phyloP scores from a whole-genome alignment of 2,888 invertebrate species.

The Aradus depressus region DNA sequence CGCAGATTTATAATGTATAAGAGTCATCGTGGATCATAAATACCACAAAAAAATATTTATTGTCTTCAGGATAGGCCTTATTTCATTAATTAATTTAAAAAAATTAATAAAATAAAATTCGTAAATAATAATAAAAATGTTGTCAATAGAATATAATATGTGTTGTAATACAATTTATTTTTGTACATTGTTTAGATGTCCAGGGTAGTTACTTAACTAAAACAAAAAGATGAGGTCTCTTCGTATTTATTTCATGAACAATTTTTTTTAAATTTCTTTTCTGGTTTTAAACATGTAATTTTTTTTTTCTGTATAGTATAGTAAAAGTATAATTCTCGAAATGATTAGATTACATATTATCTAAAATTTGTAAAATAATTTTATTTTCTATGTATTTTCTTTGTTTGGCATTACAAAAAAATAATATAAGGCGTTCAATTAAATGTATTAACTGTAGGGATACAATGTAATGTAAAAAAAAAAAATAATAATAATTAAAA shows the following conservation, averaged over 20 bases:
- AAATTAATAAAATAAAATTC: not conserved
- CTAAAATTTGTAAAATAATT: no score
- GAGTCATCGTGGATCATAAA: not conserved
- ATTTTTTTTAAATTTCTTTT: not conserved
- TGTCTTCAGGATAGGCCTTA: constrained; percentile 17
- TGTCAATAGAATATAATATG: constrained; percentile 13
- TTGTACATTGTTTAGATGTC: constrained; percentile 10
- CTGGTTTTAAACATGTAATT: no score
- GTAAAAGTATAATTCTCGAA: no score
- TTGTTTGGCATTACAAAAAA: constrained; percentile 1
- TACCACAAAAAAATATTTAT: constrained; percentile 12
- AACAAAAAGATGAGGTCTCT: not conserved
- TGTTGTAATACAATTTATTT: constrained; percentile 15
- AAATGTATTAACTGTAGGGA: no score
- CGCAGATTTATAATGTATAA: constrained; percentile 4
- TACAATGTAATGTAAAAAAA: no score
- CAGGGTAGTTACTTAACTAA: constrained; percentile 4
- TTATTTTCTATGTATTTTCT: constrained; percentile 6
- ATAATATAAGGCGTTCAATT: no score
- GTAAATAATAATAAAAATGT: constrained; percentile 2
- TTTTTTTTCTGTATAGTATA: no score
- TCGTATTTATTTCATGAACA: no score
- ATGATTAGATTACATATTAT: constrained; percentile 11
- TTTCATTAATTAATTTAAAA: not conserved
- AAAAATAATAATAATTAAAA: no score